Evolutionary conservation across 1,140 invertebrate genomes (phyloP), one percentile per base, ranked within the genome.

Genomic region (Aphidius ervi): DNA sequence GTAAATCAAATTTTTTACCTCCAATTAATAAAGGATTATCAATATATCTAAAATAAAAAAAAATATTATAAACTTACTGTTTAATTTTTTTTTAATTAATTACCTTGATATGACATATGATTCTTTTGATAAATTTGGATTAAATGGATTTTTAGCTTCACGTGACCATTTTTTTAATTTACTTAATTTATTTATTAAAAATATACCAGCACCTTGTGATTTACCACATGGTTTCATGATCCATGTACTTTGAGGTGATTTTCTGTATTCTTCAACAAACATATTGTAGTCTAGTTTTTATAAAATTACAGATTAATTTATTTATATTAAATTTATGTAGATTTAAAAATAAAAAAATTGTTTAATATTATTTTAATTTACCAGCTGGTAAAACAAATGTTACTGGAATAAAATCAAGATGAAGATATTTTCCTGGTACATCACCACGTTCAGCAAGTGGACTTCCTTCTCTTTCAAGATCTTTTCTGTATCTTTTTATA

Each of bases 141-240:
- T 92, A 69, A 92, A 91, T 0, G 88, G 87, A 62, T 85, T 86
- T 76, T 90, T 91, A 4, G 89, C 88, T 74, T 93, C 90, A 31
- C 89, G 81, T 0, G 92, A 93, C 90, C 91, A 95, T 70, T 90
- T 88, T 72, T 93, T 93, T 10, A 95, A 78, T 77, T 94, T 93
- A 2, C 91, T 93, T 46, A 94, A 75, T 80, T 93, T 94, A 68
- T 94, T 94, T 64, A 95, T 93, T 0, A 95, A 78, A 72, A 94
- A 93, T 65, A 95, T 95, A 6, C 92, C 92, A 5, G 89, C 86
- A 0, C 91, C 91, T 76, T 94, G 92, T 9, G 91, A 94, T 74
- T 93, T 91, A 23, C 93, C 94, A 73, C 93, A 95, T 0, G 95
- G 95, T 75, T 97, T 98, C 92, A 98, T 96, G 59, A 98, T 98